These are phyloP conservation scores for Drosophila acutilabella DNA, from an alignment of 2,888 invertebrate genomes.

Conservation along the genomic window DNA sequence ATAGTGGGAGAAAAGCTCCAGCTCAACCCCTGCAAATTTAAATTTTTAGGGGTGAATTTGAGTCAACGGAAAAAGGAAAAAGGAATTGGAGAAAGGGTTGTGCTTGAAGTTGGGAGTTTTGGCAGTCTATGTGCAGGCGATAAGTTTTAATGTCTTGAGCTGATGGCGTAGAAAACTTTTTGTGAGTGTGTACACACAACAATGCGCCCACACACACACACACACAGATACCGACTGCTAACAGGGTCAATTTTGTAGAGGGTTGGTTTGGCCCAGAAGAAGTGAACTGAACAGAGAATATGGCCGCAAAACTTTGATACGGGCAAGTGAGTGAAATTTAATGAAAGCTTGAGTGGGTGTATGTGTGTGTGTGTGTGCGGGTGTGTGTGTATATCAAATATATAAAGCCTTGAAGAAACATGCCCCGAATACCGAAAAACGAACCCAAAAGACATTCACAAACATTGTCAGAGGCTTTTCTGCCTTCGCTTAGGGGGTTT, in stretches of 20 bases:
- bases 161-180: slow-evolving; percentile 81
- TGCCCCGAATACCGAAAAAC: slow-evolving; percentile 28
- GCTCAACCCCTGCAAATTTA: slow-evolving; percentile 39
- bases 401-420: slow-evolving; percentile 52
- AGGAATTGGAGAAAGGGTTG: slow-evolving; percentile 12
- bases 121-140: slow-evolving; percentile 58
- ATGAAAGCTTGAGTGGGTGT: slow-evolving; percentile 53
- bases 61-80: slow-evolving; percentile 30
- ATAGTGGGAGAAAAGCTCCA: slow-evolving; percentile 12
- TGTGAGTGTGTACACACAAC: slow-evolving; percentile 21
- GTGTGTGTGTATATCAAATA: slow-evolving; percentile 9
- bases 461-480: slow-evolving; percentile 45
- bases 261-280: slow-evolving; percentile 54
- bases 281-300: slow-evolving; percentile 44
- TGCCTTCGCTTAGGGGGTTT: not conserved
- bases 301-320: slow-evolving; percentile 75
- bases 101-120: slow-evolving; percentile 18
- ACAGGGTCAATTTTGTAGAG: slow-evolving; percentile 36
- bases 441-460: slow-evolving; percentile 41
- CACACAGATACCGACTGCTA: not conserved
- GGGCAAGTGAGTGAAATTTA: slow-evolving; percentile 60
- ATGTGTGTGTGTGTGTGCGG: not conserved
- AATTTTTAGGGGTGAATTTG: slow-evolving; percentile 65
- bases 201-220: slow-evolving; percentile 23
- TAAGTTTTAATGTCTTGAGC: slow-evolving; percentile 82